phyloP scores from a whole-genome alignment of 2,888 invertebrate genomes.

The Hyposoter dolosus region DNA sequence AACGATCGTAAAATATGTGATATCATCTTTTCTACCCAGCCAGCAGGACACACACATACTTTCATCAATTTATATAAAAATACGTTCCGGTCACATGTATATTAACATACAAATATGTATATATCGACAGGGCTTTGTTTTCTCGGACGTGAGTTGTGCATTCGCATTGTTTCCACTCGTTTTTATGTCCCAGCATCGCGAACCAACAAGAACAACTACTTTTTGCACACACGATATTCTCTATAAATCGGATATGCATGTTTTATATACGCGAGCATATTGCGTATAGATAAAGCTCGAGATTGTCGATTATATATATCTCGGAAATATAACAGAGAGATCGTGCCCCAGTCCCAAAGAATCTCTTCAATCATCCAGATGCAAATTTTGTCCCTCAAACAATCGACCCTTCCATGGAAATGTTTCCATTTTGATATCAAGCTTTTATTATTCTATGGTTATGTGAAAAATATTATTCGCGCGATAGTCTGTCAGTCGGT shows the following conservation, averaged over 20 bases:
- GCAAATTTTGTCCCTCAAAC: not conserved
- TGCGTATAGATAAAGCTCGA: conserved; percentile 32
- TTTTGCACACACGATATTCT: conserved; percentile 36
- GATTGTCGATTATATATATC: conserved; percentile 28
- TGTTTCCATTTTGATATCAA: not conserved
- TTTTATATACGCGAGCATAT: conserved; percentile 24
- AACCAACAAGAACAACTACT: conserved; percentile 44
- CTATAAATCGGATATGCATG: conserved; percentile 30
- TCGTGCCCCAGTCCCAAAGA: not conserved
- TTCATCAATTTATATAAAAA: conserved; percentile 14
- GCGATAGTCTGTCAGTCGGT: too few species aligned
- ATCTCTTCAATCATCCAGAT: conserved; percentile 12
- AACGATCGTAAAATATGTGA: conserved; percentile 81
- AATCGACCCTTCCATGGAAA: conserved; percentile 9
- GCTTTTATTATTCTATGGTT: conserved; percentile 27
- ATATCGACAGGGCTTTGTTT: conserved; percentile 76
- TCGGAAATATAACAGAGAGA: conserved; percentile 25
- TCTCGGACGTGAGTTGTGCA: conserved; percentile 74
- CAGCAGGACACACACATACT: conserved; percentile 43
- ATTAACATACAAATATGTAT: not conserved
- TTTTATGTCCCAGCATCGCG: conserved; percentile 67
- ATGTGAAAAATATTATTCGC: conserved; percentile 1
- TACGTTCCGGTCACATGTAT: not conserved
- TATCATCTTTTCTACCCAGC: conserved; percentile 79
- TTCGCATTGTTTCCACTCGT: conserved; percentile 79